Evolutionary conservation across 2,113 vertebrate species (phyloP), one percentile per base, ranked within the genome.

Genomic region (Acrocephalus kingi): DNA sequence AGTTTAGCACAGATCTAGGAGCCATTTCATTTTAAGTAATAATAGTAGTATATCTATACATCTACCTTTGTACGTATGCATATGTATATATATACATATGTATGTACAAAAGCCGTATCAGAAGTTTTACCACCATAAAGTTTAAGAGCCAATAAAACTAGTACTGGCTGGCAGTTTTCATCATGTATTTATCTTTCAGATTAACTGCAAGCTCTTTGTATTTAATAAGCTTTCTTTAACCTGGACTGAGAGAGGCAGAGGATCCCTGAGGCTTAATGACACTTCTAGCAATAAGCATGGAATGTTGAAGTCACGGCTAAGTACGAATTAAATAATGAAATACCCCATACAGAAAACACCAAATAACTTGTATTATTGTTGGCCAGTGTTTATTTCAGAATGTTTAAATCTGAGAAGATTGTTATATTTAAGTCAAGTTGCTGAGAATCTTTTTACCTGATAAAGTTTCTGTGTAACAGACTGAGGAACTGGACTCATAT

Each of bases 181-280:
- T 84, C 3, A 15, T 16, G 4, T 54, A 27, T 92, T 96, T 96
- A 24, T 96, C 68, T 96, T 97, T 95, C 96, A 99, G 98, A 96
- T 99, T 94, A 98, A 97, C 76, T 98, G 98, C 97, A 98, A 98
- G 92, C 98, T 99, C 67, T 99, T 98, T 74, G 68, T 98, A 74
- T 97, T 99, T 96, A 97, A 98, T 93, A 98, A 98, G 56, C 62
- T 94, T 72, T 97, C 98, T 27, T 97, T 98, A 73, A 97, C 96
- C 22, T 99, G 98, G 98, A 98, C 14, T 69, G 98, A 99, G 96
- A 98, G 96, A 94, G 98, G 98, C 71, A 97, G 98, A 87, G 98
- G 98, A 52, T 94, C 97, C 41, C 63, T 99, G 90, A 98, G 98
- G 43, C 97, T 99, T 64, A 99, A 99, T 73, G 98, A 99, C 91